phyloP scores from a whole-genome alignment of 2,797 vertebrate species.

The Nasua narica region DNA sequence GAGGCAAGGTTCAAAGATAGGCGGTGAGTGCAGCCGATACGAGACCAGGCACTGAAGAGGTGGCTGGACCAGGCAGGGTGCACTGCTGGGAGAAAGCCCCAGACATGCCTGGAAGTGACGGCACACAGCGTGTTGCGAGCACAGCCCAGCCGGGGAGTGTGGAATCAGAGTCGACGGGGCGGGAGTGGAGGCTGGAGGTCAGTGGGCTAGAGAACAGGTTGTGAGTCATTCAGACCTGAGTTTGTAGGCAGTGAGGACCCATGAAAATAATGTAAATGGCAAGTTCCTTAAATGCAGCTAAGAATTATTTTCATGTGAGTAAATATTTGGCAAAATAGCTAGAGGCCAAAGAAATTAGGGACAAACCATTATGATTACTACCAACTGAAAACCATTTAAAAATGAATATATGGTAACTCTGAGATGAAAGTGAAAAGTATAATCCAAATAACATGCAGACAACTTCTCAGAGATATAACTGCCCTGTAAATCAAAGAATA shows the following conservation, averaged over 20 bases:
- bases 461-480: conserved; percentile 4
- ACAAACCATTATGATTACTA: not conserved
- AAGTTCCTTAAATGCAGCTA: not conserved
- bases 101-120: fast-evolving
- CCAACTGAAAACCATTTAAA: not conserved
- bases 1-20: not conserved
- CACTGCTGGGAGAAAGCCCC: not conserved
- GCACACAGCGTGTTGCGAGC: not conserved
- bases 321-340: not conserved
- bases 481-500: not conserved
- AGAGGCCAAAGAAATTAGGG: not conserved
- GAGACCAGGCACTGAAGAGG: not conserved
- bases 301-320: not conserved
- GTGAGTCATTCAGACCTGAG: not conserved
- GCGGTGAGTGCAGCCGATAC: fast-evolving
- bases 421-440: conserved; percentile 6
- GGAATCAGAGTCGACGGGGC: too few species aligned
- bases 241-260: not conserved
- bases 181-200: not conserved
- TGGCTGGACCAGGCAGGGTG: fast-evolving
- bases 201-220: not conserved
- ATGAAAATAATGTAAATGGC: not conserved
- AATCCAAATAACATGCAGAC: not conserved
- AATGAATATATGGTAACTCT: conserved; percentile 2
- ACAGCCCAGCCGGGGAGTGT: not conserved